These are phyloP conservation scores for Ernsta delagoae DNA, from an alignment of 2,888 invertebrate genomes.

Conservation along the genomic window DNA sequence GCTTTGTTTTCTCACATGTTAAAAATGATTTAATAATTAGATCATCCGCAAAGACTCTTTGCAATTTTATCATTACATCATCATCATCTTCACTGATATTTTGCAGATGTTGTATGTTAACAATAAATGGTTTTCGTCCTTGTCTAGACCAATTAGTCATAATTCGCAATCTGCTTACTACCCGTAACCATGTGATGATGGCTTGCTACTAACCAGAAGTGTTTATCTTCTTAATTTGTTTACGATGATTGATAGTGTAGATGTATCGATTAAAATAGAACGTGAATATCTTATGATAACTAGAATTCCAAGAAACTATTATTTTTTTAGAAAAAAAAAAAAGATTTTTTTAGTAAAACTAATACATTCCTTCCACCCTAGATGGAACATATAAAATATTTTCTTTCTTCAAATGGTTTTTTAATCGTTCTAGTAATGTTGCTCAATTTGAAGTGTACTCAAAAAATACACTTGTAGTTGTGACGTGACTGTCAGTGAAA, in stretches of 20 bases:
- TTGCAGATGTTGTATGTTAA: conserved; percentile 29
- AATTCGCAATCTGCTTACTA: conserved; percentile 39
- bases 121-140: conserved; percentile 29
- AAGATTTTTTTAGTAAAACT: too few species aligned
- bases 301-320: too few species aligned
- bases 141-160: conserved; percentile 44
- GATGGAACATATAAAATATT: too few species aligned
- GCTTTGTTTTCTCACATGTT: conserved; percentile 9
- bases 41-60: not conserved
- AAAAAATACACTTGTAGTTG: too few species aligned
- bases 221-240: conserved; percentile 11
- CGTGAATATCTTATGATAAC: not conserved
- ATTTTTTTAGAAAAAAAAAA: too few species aligned
- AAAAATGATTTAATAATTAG: conserved; percentile 8
- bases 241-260: conserved; percentile 2
- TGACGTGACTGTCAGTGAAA: too few species aligned
- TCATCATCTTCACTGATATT: conserved; percentile 21
- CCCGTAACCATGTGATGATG: conserved; percentile 40
- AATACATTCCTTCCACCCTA: too few species aligned
- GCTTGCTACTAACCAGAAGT: conserved; percentile 12
- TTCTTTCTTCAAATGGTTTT: too few species aligned
- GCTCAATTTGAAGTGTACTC: too few species aligned
- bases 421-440: too few species aligned
- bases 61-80: conserved; percentile 5
- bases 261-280: not conserved